These are phyloP conservation scores for Cololabis saira DNA, from an alignment of 2,113 vertebrate species.

Conservation along the genomic window DNA sequence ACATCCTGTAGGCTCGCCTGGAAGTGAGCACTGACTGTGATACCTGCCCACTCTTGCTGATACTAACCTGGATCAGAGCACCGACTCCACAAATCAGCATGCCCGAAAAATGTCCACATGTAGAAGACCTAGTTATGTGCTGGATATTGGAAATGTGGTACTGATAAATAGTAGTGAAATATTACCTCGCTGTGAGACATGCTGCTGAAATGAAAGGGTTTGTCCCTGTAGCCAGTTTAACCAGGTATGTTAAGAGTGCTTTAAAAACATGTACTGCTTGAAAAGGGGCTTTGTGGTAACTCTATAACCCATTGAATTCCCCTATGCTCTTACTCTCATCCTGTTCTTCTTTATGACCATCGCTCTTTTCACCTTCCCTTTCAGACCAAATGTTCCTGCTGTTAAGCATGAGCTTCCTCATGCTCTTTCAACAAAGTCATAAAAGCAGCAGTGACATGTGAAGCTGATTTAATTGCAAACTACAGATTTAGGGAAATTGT, in stretches of 20 bases:
- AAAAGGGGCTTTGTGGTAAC: conserved; percentile 19
- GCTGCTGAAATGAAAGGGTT: conserved; percentile 4
- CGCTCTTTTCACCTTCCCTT: conserved; percentile 2
- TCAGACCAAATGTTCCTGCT: neutral
- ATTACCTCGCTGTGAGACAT: conserved; percentile 27
- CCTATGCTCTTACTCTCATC: neutral
- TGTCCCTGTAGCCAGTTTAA: neutral
- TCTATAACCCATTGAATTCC: conserved; percentile 2
- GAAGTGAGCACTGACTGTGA: conserved; percentile 26
- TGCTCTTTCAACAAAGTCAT: neutral
- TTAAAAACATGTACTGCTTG: no score
- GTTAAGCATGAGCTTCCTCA: neutral
- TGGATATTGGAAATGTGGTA: conserved; percentile 39
- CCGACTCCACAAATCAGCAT: neutral
- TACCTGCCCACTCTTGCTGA: conserved; percentile 29
- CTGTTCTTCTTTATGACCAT: neutral
- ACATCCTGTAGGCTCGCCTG: conserved; percentile 37
- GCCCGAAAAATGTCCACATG: conserved; percentile 20
- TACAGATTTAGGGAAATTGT: conserved; percentile 1
- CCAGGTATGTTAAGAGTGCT: neutral
- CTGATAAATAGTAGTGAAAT: conserved; percentile 36
- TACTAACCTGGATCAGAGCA: neutral
- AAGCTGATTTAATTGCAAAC: conserved; percentile 7
- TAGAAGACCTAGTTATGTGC: neutral
- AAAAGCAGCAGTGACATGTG: neutral